Evolutionary conservation across 2,888 invertebrate species (phyloP).

Genomic region (Drosophila anomalata): DNA sequence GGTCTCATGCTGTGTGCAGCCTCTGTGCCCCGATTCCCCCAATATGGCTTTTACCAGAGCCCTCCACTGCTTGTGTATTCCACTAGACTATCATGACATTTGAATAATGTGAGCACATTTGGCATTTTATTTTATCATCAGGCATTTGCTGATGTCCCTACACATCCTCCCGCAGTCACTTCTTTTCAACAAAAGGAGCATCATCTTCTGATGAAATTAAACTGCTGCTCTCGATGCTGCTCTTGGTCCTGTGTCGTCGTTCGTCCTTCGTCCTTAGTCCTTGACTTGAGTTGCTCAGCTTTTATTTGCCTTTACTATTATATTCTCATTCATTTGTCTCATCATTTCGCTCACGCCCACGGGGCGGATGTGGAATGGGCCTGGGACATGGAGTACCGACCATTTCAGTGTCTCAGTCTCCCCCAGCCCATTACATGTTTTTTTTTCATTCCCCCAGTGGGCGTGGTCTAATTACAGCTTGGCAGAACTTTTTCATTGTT

Average conservation of each 20-base stretch:
- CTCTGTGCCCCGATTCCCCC: conserved; percentile 15
- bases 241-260: conserved; percentile 1
- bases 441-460: conserved; percentile 10
- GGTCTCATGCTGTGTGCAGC: conserved; percentile 35
- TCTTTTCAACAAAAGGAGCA: conserved; percentile 32
- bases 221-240: conserved; percentile 49
- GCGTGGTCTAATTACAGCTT: conserved; percentile 60
- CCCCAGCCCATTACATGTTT: not conserved
- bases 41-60: not conserved
- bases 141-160: conserved; percentile 68
- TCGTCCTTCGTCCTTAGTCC: conserved; percentile 16
- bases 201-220: conserved; percentile 67
- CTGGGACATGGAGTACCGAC: conserved; percentile 3
- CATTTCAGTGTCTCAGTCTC: conserved; percentile 11
- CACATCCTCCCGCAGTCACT: conserved; percentile 27
- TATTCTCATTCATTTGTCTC: conserved; percentile 54
- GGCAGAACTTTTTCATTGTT: conserved; percentile 58
- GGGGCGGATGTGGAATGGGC: conserved; percentile 19
- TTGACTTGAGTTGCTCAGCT: conserved; percentile 49
- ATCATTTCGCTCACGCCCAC: conserved; percentile 48
- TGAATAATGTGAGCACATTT: conserved; percentile 76
- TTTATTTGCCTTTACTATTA: conserved; percentile 67
- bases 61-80: conserved; percentile 10
- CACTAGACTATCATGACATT: conserved; percentile 70
- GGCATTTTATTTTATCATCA: conserved; percentile 78